phyloP scores from a whole-genome alignment of 2,113 vertebrate genomes.

The Lamprotornis superbus region DNA sequence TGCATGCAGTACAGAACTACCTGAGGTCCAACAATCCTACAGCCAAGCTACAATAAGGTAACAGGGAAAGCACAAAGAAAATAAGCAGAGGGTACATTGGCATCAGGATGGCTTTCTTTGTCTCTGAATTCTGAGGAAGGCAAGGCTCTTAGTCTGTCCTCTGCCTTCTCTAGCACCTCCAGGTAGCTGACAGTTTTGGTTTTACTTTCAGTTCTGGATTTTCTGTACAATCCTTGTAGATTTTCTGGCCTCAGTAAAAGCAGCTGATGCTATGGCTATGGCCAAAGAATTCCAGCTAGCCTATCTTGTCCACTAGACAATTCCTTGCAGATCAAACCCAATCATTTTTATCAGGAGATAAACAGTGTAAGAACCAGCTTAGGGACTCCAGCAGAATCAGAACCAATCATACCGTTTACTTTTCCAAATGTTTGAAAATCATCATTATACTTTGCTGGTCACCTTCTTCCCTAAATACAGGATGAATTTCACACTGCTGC shows the following conservation, averaged over 20 bases:
- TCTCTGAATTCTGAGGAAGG: neutral
- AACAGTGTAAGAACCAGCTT: neutral
- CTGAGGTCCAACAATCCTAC: constrained; percentile 92
- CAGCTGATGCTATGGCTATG: neutral
- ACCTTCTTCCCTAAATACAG: neutral
- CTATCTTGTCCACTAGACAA: neutral
- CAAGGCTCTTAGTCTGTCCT: neutral
- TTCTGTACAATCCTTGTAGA: neutral
- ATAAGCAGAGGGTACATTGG: neutral
- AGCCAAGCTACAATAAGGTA: constrained; percentile 80
- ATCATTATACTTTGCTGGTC: neutral
- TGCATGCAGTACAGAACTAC: constrained; percentile 92
- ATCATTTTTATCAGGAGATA: neutral
- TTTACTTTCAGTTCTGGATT: neutral
- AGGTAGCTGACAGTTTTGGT: neutral
- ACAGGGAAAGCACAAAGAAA: neutral
- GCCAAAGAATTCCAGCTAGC: neutral
- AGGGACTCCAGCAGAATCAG: neutral
- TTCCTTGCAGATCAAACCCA: neutral
- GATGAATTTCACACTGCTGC: neutral
- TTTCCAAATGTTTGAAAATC: neutral
- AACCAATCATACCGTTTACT: neutral
- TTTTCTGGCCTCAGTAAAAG: neutral
- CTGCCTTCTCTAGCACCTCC: neutral
- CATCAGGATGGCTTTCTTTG: neutral